Evolutionary conservation across 2,888 invertebrate species (phyloP).

Genomic region (Pristionchus entomophagus): DNA sequence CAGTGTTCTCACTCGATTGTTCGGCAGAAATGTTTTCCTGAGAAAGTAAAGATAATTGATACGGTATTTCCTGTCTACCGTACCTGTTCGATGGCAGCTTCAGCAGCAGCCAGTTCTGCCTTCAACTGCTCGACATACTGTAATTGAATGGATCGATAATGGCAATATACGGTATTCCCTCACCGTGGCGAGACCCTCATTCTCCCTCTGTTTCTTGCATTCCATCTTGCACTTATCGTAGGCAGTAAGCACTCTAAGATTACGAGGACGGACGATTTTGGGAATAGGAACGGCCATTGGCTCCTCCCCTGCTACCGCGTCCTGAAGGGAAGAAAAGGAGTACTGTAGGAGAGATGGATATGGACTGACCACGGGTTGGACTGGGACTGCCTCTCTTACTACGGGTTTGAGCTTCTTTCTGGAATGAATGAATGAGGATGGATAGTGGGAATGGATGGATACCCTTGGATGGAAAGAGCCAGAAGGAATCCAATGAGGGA

Average conservation of each 20-base stretch:
- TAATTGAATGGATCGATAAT: slow-evolving; percentile 42
- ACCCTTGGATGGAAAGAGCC: neutral
- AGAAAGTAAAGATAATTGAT: neutral
- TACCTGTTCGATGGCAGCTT: slow-evolving; percentile 61
- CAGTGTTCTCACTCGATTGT: neutral
- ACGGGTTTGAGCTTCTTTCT: neutral
- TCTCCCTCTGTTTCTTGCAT: slow-evolving; percentile 69
- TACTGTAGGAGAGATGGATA: neutral
- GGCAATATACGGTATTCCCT: slow-evolving; percentile 24
- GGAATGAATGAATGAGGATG: neutral
- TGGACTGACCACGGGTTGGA: neutral
- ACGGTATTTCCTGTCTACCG: neutral
- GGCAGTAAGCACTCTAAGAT: slow-evolving; percentile 58
- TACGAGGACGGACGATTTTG: slow-evolving; percentile 37
- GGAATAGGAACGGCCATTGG: neutral
- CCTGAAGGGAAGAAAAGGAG: neutral
- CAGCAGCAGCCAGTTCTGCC: slow-evolving; percentile 64
- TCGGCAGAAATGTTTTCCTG: slow-evolving; percentile 24
- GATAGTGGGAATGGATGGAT: neutral
- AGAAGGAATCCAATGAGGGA: slow-evolving; percentile 1
- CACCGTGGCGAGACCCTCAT: slow-evolving; percentile 63
- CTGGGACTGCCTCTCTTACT: neutral
- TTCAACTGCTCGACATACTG: slow-evolving; percentile 69
- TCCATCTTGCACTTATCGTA: slow-evolving; percentile 72
- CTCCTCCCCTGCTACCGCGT: neutral